Conservation (phyloP, 2,113 vertebrate species). For the Erythrocercus mccallii region DNA sequence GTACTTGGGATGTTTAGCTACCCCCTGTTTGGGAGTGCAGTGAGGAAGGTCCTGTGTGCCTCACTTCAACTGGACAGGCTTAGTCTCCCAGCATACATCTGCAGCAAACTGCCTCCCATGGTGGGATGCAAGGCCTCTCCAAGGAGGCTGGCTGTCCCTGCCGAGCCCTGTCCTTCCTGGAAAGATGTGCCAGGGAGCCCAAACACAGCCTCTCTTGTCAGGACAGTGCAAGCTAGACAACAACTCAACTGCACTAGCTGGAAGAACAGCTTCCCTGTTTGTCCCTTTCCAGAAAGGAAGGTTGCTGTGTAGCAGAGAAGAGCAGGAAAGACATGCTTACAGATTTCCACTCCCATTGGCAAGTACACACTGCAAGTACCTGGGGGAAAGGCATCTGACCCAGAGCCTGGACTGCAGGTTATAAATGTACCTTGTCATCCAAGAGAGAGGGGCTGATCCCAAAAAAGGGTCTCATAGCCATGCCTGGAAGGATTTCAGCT, state of each 20-base stretch:
- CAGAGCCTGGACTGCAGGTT: neutral
- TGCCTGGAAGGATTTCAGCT: conserved; percentile 79
- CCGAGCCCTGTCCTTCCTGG: neutral
- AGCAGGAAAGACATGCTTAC: neutral
- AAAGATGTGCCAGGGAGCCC: neutral
- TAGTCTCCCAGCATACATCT: neutral
- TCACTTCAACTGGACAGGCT: neutral
- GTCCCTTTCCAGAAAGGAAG: neutral
- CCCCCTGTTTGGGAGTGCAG: neutral
- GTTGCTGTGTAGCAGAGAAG: neutral
- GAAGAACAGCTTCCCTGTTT: neutral
- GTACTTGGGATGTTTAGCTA: neutral
- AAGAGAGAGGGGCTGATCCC: conserved; percentile 77
- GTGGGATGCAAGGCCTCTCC: neutral
- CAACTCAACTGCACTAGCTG: neutral
- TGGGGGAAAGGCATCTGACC: neutral
- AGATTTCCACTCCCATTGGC: neutral
- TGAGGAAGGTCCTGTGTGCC: neutral
- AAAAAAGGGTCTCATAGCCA: conserved; percentile 83
- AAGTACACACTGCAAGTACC: neutral
- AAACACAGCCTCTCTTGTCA: neutral
- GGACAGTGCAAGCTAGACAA: neutral
- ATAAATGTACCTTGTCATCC: conserved; percentile 71
- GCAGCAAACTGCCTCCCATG: neutral
- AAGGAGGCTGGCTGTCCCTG: neutral